Conservation (phyloP, 92 coral and sea anemone species). For the Actinernus sp. region DNA sequence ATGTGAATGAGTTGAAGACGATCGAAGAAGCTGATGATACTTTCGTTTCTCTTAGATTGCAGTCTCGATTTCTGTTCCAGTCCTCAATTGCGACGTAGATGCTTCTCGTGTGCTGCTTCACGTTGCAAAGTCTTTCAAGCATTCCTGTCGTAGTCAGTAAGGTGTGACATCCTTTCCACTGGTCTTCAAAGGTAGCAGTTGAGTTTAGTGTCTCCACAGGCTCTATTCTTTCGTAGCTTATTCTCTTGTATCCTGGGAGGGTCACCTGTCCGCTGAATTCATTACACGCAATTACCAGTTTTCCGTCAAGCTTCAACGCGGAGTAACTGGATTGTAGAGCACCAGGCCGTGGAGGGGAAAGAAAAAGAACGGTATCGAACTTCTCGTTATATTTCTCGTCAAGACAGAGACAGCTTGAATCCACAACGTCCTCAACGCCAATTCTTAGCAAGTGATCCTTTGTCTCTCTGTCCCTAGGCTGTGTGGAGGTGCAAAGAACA, state of each 20-base stretch:
- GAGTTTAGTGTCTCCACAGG: slow-evolving; percentile 8
- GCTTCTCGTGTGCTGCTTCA: not conserved
- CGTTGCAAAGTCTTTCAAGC: slow-evolving; percentile 14
- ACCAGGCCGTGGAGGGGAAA: not conserved
- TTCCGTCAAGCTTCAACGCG: slow-evolving; percentile 37
- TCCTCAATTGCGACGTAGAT: slow-evolving; percentile 4
- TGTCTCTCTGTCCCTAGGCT: not conserved
- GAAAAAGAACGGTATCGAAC: not conserved
- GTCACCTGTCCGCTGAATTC: slow-evolving; percentile 1
- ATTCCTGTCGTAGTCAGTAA: slow-evolving; percentile 17
- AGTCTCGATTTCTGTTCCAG: too few species aligned
- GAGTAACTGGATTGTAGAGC: not conserved
- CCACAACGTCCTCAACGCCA: slow-evolving; percentile 30
- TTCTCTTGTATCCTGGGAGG: slow-evolving; percentile 25
- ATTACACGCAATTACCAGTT: slow-evolving; percentile 36
- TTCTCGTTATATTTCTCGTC: not conserved
- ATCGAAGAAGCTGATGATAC: not conserved
- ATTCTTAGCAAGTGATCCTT: slow-evolving; percentile 6
- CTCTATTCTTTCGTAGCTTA: slow-evolving; percentile 23
- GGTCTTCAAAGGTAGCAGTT: slow-evolving; percentile 16
- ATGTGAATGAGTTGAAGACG: slow-evolving; percentile 6
- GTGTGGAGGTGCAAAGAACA: slow-evolving; percentile 40
- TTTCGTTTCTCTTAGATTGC: too few species aligned
- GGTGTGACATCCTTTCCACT: slow-evolving; percentile 14
- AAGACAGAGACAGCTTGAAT: slow-evolving; percentile 1